Evolutionary conservation across 1,140 invertebrate species (phyloP), one percentile per base, ranked within the genome.

Genomic region (Monochamus saltuarius): DNA sequence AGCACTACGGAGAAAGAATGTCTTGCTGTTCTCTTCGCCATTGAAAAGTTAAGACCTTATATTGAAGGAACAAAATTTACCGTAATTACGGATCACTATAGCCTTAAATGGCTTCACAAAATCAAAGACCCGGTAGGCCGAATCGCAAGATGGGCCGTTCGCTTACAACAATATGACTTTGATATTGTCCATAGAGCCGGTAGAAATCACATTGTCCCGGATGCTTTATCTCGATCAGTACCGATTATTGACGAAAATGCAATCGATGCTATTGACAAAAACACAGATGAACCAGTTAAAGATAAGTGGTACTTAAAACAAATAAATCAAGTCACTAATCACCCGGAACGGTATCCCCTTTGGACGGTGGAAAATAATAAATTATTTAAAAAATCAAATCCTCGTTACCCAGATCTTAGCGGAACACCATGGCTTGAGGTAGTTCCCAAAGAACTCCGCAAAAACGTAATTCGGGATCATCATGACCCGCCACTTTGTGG

Each of bases 1-100:
- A 62, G 59, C 0, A 67, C 67, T 7, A 78, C 75, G 0, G 78
- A 83, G 65, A 56, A 64, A 42, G 78, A 80, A 72, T 71, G 67
- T 46, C 63, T 80, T n/a, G 78, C 77, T 1, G 64, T 81, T 10
- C 46, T 80, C 2, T 73, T 65, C 59, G 74, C 72, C 1, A 65
- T 80, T 0, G 62, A 74, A 40, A 68, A 76, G 38, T 75, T 76
- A 39, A 36, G 63, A 17, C 51, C 59, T 29, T 81, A 73, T 62
- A 49, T 80, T 7, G 64, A 72, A 36, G 71, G 71, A 9, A 72
- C 46, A 7, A 49, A 0, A 78, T n/a, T n/a, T n/a, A n/a, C n/a
- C n/a, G n/a, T n/a, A n/a, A n/a, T n/a, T n/a, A n/a, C n/a, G n/a
- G n/a, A 82, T 53, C 76, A 79, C 39, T 66, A 71, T 38, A 64